Base-by-base conservation (phyloP, 2,113 vertebrate species). In the Lagopus muta region DNA sequence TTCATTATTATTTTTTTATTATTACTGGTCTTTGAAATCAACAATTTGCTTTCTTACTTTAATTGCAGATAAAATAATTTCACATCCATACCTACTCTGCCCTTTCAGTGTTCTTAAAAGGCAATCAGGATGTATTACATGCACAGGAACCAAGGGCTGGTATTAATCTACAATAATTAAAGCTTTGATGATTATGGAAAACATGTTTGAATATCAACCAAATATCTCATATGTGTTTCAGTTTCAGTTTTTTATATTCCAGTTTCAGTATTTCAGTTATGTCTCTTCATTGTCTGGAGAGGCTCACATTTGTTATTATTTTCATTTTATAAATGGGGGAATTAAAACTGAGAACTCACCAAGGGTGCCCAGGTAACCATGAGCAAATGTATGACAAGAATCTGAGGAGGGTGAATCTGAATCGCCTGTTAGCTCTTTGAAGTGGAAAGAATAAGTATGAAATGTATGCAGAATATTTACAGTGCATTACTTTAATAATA, bases 221-320 rank as follows among this genome's bases (percentile, higher is more conserved):
- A 88, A 91, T 61, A 90, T 77, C 48, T 94, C 81, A 76, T 64
- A 15, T 54, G 18, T 36, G 34, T 85, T 82, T 88, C 72, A 65
- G 38, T 38, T 38, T 38, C 38, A 38, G 38, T 38, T 38, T 38
- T 38, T 38, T 38, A 38, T 38, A 38, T 38, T 38, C 8, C 38
- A 38, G 38, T 38, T 38, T 38, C 9, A 76, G 47, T 81, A 82
- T 45, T 72, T 71, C 74, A 86, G 92, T 95, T 90, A 85, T 69
- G 38, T 76, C 58, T 83, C 42, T 40, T 77, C 65, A 40, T 48
- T 72, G 58, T 20, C 52, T 50, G n/a, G 28, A 87, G 69, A 82
- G 43, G 16, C 40, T 55, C 38, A 47, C 50, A 24, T 82, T 73
- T 79, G 84, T 73, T 81, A 72, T 36, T 36, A 64, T 38, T 72